Percentiles rank a stretch among this genome's conserved stretches.
Conservation (phyloP, 1,140 invertebrate species). For the Chelonus insularis region DNA sequence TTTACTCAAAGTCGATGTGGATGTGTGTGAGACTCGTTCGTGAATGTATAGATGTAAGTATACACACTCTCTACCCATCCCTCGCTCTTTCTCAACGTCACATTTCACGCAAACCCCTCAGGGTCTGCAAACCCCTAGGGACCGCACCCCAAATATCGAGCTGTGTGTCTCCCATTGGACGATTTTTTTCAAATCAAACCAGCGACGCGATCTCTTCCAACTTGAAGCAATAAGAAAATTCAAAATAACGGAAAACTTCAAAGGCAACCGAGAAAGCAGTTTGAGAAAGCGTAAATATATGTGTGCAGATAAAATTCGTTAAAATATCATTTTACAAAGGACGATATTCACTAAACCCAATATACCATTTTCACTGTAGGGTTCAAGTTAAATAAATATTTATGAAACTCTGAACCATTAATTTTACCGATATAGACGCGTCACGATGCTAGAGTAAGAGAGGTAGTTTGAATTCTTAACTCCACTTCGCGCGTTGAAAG, state of each 20-base stretch:
- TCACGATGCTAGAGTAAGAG: background rate
- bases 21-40: too few relatives aligned
- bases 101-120: conserved; percentile 47
- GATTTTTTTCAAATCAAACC: too few relatives aligned
- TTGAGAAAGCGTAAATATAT: too few relatives aligned
- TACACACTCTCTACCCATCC: too few relatives aligned
- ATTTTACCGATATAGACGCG: conserved; percentile 13
- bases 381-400: conserved; percentile 27
- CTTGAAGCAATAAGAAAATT: too few relatives aligned
- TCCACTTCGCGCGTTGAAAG: conserved; percentile 18
- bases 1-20: background rate
- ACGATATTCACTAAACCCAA: background rate
- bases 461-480: conserved; percentile 25
- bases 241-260: too few relatives aligned
- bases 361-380: conserved; percentile 1
- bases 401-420: conserved; percentile 27
- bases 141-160: conserved; percentile 58
- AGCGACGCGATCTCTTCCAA: too few relatives aligned
- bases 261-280: too few relatives aligned
- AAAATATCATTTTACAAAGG: background rate
- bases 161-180: conserved; percentile 16
- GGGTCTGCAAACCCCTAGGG: conserved; percentile 50
- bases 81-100: conserved; percentile 8
- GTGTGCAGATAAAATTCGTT: too few relatives aligned
- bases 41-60: too few relatives aligned